Evolutionary conservation across 2,888 invertebrate genomes (phyloP).

Genomic region (Sepioteuthis lessoniana): DNA sequence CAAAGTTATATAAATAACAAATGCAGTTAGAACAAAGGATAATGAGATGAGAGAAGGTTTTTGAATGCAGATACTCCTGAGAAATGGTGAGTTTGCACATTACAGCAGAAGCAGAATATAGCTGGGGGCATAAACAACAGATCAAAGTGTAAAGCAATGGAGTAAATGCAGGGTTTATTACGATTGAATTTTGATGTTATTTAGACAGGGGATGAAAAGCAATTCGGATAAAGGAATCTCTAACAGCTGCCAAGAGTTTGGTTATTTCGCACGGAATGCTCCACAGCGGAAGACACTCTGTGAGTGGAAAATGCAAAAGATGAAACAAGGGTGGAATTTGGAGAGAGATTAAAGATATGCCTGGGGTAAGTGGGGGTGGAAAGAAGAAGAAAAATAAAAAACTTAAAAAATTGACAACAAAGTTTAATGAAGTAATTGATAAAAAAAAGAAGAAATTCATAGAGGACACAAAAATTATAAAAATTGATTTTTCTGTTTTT

Average conservation of each 20-base stretch:
- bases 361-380: not conserved
- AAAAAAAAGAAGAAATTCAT: not conserved
- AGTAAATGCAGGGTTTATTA: not conserved
- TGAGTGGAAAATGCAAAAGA: not conserved
- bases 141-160: constrained; percentile 4
- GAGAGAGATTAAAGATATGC: constrained; percentile 23
- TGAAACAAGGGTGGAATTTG: constrained; percentile 9
- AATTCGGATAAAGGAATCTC: not conserved
- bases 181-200: constrained; percentile 1
- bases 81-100: not conserved
- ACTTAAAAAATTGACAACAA: not conserved
- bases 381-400: not conserved
- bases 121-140: not conserved
- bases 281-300: not conserved
- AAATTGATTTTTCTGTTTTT: not conserved
- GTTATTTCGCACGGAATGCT: constrained; percentile 8
- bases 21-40: not conserved
- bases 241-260: not conserved
- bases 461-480: constrained; percentile 1
- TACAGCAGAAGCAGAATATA: not conserved
- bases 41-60: not conserved
- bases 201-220: not conserved
- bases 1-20: not conserved
- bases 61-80: not conserved
- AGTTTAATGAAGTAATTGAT: not conserved